phyloP scores from a whole-genome alignment of 2,797 vertebrate genomes.

The Morus bassanus region DNA sequence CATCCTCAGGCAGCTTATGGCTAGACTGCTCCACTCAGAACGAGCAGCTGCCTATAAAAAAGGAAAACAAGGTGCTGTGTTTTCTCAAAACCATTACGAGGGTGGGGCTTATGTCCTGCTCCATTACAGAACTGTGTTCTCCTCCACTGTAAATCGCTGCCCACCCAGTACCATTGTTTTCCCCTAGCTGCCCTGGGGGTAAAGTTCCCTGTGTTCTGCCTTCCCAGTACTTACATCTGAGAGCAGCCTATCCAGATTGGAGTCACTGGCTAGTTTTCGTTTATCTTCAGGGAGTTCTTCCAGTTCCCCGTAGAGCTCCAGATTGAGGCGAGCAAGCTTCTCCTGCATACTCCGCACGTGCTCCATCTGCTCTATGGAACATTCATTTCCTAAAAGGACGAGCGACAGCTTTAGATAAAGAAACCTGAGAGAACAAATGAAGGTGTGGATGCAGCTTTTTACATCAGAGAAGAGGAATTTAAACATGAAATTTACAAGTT shows the following conservation, averaged over 20 bases:
- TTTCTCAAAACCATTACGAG: background rate
- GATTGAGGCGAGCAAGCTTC: slow-evolving; percentile 92
- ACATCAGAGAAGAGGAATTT: background rate
- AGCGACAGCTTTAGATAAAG: background rate
- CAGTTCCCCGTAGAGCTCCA: slow-evolving; percentile 93
- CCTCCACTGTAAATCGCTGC: background rate
- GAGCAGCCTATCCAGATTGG: slow-evolving; percentile 93
- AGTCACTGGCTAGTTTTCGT: slow-evolving; percentile 86
- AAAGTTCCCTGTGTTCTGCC: background rate
- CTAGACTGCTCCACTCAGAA: background rate
- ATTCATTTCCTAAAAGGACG: slow-evolving; percentile 86
- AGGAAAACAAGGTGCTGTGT: too few relatives aligned
- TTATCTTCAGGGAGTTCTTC: slow-evolving; percentile 94
- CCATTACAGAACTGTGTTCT: background rate
- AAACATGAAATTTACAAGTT: background rate
- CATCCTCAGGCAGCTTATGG: background rate
- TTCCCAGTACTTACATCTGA: slow-evolving; percentile 83
- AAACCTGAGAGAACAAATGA: background rate
- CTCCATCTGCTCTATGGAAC: slow-evolving; percentile 98
- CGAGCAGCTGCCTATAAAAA: background rate
- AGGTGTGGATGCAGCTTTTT: background rate
- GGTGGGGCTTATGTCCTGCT: background rate
- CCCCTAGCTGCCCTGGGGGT: background rate
- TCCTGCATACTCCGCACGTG: slow-evolving; percentile 98
- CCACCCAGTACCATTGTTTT: background rate